Base-by-base conservation (phyloP, 2,113 vertebrate species). In the Triplophysa rosa region DNA sequence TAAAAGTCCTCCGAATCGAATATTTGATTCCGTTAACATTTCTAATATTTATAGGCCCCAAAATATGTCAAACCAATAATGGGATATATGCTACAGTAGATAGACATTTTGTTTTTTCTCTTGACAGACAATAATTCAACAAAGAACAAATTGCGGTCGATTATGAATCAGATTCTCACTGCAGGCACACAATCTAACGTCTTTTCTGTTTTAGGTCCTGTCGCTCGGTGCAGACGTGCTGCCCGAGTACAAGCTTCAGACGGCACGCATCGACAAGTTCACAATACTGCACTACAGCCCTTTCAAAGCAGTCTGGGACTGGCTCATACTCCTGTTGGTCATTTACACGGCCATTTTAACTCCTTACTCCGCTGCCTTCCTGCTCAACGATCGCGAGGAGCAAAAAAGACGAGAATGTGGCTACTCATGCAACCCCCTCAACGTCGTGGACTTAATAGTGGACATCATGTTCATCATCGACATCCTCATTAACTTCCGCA, bases 401-500 rank as follows among this genome's bases (percentile, higher is more conserved):
- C 94, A 96, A 84, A 96, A 95, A 88, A 93, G 95, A 82, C 94
- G 95, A 52, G 92, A 95, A 85, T 99, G 98, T 62, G 98, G 98
- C 85, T 99, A 99, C 87, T 98, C 98, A 65, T 99, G 98, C 92
- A 98, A 93, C 86, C 98, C 98, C 26, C 90, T 99, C 66, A 98
- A 99, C 87, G 94, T 99, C 14, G 97, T 99, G 86, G 98, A 99
- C 90, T 92, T 99, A 88, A 98, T 99, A 65, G 98, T 99, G 93
- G 98, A 99, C 91, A 99, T 99, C 89, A 99, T 99, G 98, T 99
- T 99, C 90, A 98, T 99, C 89, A 98, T 99, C 84, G 97, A 99
- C 92, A 99, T 99, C 90, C 95, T 99, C 81, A 99, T 99, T 88
- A 99, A 99, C 94, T 99, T 99, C 91, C 93, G 98, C 93, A 99